Conservation (phyloP, 2,797 vertebrate genomes). For the Eptatretus atami region DNA sequence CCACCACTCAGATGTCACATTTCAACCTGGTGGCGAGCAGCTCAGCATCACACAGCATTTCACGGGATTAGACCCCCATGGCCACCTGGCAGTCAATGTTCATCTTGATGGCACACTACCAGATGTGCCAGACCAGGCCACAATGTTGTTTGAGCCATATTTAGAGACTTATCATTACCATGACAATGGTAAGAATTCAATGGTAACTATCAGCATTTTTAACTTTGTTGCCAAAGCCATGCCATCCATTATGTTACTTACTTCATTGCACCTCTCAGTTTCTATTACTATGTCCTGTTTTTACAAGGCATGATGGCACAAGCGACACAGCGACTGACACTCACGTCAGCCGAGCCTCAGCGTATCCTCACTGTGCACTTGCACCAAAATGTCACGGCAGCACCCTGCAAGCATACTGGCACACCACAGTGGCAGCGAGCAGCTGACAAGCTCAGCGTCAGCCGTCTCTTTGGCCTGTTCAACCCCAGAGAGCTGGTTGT, state of each 20-base stretch:
- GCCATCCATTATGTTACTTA: background rate
- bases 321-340: too few relatives aligned
- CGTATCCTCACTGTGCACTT: too few relatives aligned
- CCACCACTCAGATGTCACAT: conserved; percentile 31
- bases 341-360: too few relatives aligned
- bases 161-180: conserved; percentile 48
- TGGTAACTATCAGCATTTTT: background rate
- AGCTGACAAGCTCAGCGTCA: conserved; percentile 28
- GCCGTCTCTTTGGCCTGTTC: conserved; percentile 42
- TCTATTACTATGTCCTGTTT: too few relatives aligned
- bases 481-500: conserved; percentile 37
- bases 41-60: conserved; percentile 35
- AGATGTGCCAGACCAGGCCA: conserved; percentile 23
- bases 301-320: too few relatives aligned
- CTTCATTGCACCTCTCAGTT: background rate
- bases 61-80: conserved; percentile 36
- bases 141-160: conserved; percentile 35
- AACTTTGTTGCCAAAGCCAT: background rate
- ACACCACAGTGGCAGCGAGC: conserved; percentile 13
- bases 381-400: conserved; percentile 26
- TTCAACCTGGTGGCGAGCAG: conserved; percentile 38
- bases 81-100: conserved; percentile 40
- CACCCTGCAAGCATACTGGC: conserved; percentile 29
- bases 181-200: conserved; percentile 27
- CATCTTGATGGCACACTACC: conserved; percentile 35